phyloP scores from a whole-genome alignment of 53 echinoderm and acorn worm species.

The Holothuria leucospilota region DNA sequence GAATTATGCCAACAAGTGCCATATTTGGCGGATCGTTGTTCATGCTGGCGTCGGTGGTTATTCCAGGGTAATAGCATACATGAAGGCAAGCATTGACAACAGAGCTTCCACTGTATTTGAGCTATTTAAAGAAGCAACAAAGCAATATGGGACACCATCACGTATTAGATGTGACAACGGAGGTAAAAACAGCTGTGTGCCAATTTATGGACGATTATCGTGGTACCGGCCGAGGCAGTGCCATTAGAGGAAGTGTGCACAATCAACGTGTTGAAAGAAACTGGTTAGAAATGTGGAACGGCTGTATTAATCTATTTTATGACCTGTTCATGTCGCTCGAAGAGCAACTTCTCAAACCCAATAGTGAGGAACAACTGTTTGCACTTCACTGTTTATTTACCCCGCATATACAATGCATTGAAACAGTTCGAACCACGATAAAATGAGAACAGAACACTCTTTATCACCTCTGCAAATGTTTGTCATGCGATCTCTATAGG shows the following conservation, averaged over 20 bases:
- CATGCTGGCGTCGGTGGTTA: background rate
- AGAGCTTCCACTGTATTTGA: background rate
- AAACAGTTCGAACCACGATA: background rate
- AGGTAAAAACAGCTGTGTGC: background rate
- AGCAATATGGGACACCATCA: slow-evolving; percentile 21
- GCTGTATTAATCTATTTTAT: slow-evolving; percentile 18
- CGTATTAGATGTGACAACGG: background rate
- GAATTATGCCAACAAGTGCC: too few relatives aligned
- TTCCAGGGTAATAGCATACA: background rate
- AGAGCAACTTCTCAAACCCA: too few relatives aligned
- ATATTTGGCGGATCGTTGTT: slow-evolving; percentile 12
- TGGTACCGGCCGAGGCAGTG: slow-evolving; percentile 21
- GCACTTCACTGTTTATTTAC: slow-evolving; percentile 5
- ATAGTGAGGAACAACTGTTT: background rate
- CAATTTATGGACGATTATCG: slow-evolving; percentile 6
- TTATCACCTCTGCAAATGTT: background rate
- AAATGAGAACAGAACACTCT: background rate
- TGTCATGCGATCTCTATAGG: background rate
- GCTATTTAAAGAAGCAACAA: background rate
- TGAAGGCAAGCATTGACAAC: slow-evolving; percentile 4
- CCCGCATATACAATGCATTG: background rate
- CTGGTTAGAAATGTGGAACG: slow-evolving; percentile 49
- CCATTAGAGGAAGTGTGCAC: slow-evolving; percentile 37
- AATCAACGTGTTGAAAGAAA: slow-evolving; percentile 33
- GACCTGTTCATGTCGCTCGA: background rate